Conservation (phyloP, 1,140 invertebrate genomes). For the Sarcophaga bullata region DNA sequence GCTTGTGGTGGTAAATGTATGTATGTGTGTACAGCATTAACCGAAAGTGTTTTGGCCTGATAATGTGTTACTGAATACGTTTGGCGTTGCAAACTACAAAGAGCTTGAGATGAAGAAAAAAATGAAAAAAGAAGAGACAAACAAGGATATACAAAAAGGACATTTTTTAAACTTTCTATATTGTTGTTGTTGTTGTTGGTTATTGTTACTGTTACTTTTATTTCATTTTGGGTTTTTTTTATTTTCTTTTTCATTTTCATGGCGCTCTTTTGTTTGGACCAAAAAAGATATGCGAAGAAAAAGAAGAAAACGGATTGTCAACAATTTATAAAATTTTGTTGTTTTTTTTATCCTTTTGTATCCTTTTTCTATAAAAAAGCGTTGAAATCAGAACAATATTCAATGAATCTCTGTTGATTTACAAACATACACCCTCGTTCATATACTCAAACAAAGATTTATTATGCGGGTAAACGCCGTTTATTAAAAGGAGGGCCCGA, state of each 20-base stretch:
- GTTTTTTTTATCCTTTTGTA: not conserved
- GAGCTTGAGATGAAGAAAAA: not conserved
- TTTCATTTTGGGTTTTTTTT: not conserved
- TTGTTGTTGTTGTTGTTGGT: not conserved
- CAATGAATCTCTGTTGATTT: slow-evolving; percentile 9
- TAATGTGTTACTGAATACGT: not conserved
- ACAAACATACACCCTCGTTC: not conserved
- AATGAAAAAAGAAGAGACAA: not conserved
- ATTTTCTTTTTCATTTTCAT: not conserved
- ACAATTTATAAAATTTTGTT: not conserved
- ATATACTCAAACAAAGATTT: not conserved
- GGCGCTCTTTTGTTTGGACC: too few relatives aligned
- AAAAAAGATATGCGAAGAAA: not conserved
- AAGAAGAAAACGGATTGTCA: slow-evolving; percentile 13
- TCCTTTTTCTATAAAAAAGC: too few relatives aligned
- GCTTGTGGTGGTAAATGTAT: too few relatives aligned
- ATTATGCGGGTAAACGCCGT: not conserved
- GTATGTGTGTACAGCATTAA: too few relatives aligned
- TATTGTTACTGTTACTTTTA: not conserved
- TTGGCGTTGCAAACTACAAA: not conserved
- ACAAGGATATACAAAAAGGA: not conserved
- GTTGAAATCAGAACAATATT: not conserved
- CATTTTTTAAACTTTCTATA: not conserved
- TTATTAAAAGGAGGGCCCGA: not conserved
- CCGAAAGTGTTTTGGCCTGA: not conserved